A percentile compares a stretch with the other conserved stretches of the same genome.
Evolutionary conservation across 2,888 invertebrate genomes (phyloP).

Genomic region (Scaptodrosophila latifasciaeformis): DNA sequence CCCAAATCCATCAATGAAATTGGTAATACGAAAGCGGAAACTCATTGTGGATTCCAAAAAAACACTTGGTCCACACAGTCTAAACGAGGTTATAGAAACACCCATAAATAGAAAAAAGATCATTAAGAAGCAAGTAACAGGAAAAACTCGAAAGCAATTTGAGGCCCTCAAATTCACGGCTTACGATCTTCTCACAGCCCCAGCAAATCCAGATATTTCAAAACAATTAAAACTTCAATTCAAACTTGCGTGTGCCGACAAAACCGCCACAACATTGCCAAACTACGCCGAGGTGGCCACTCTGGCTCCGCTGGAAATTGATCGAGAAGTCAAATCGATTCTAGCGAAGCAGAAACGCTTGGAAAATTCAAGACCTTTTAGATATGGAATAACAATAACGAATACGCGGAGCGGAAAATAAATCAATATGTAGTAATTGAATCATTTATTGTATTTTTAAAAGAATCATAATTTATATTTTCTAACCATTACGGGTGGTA

Average conservation of each 20-base stretch:
- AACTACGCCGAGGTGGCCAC: slow-evolving; percentile 34
- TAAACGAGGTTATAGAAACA: slow-evolving; percentile 20
- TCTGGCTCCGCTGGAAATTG: slow-evolving; percentile 21
- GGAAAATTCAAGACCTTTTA: no score
- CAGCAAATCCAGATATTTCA: slow-evolving; percentile 28
- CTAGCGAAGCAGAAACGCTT: slow-evolving; percentile 33
- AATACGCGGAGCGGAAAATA: no score
- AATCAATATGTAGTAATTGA: no score
- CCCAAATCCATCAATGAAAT: slow-evolving; percentile 34
- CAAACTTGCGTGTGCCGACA: slow-evolving; percentile 36
- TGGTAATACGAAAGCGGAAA: slow-evolving; percentile 54
- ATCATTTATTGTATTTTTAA: not conserved
- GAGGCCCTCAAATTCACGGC: slow-evolving; percentile 53
- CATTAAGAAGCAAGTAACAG: slow-evolving; percentile 38
- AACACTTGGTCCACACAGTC: slow-evolving; percentile 30
- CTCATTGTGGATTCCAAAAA: slow-evolving; percentile 57
- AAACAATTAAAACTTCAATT: slow-evolving; percentile 28
- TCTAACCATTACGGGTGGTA: not conserved
- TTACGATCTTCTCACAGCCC: slow-evolving; percentile 65
- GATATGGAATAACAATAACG: no score
- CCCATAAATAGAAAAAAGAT: slow-evolving; percentile 5
- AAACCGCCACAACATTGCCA: slow-evolving; percentile 35
- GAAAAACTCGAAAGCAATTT: slow-evolving; percentile 46
- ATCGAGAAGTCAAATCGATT: slow-evolving; percentile 37
- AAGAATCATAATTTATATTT: not conserved